Base-by-base conservation (phyloP, 2,888 invertebrate genomes). In the Cistogaster globosa region DNA sequence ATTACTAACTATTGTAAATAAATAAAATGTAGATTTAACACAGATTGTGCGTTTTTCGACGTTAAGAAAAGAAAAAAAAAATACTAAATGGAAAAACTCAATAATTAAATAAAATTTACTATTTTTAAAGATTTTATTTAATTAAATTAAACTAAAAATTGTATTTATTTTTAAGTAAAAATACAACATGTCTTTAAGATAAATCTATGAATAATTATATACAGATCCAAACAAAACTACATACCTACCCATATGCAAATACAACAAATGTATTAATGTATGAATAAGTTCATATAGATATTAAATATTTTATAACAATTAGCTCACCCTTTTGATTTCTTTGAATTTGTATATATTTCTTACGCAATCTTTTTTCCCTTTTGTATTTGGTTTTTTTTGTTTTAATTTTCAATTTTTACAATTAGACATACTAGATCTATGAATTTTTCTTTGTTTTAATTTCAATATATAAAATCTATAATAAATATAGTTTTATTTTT, bases 401-500 rank as follows among this genome's bases (percentile, higher is more conserved):
- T 53, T 20, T 9, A 53, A 60, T 22, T 38, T 58, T 14, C 26
- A 14, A 8, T 8, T 42, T 16, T 55, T 20, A 36, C 48, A 48
- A 48, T 65, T 53, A 22, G 74, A 55, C 55, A 14, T 53, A 26
- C 1, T 62, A 75, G 60, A 53, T 74, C 72, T 57, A 58, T 67
- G 26, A 67, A 42, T 20, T 36, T 18, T 60, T 16, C 1, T 48
- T 48, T 42, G 45, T 60, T 68, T 62, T 72, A 63, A 38, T 80
- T 67, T 83, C 38, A 26, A 58, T 53, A 60, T 75, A 75, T 60
- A 16, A 55, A 26, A 58, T 53, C 67, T 75, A 75, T 60, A 16
- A 55, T 78, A 82, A 81, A 69, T 67, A 67, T 81, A 83, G 69
- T 55, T 69, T 78, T 75, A 80, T 72, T 82, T 85, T 71, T 78